Conservation (phyloP, 2,888 invertebrate genomes). For the Epinotia bilunana region DNA sequence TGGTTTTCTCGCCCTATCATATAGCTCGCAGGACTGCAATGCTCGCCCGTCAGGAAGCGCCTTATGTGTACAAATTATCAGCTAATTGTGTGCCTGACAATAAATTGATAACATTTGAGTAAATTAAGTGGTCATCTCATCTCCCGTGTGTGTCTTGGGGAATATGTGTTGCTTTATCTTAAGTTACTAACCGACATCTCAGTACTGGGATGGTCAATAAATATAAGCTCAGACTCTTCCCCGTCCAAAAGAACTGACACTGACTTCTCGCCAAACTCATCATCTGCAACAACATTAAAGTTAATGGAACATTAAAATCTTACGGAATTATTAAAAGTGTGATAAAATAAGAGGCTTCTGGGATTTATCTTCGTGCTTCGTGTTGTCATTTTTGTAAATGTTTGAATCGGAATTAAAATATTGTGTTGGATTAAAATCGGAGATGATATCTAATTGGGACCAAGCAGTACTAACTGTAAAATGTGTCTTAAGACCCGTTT, state of each 20-base stretch:
- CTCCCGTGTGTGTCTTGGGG: background rate
- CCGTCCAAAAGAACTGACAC: conserved; percentile 95
- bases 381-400: background rate
- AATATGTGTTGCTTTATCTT: conserved; percentile 4
- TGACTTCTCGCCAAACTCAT: conserved; percentile 95
- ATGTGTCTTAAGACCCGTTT: no score
- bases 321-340: background rate
- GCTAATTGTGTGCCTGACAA: background rate
- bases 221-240: conserved; percentile 95
- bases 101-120: background rate
- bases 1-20: no score
- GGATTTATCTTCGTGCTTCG: background rate
- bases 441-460: background rate
- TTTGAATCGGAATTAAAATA: background rate
- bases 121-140: background rate
- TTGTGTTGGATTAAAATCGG: background rate
- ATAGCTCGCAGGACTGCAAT: no score
- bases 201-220: conserved; percentile 94
- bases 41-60: no score
- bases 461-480: no score
- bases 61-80: no score
- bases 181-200: conserved; percentile 93
- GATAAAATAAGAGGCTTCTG: background rate
- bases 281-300: conserved; percentile 87
- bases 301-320: background rate